Conservation (phyloP, 2,888 invertebrate species). For the Phalera bucephala region DNA sequence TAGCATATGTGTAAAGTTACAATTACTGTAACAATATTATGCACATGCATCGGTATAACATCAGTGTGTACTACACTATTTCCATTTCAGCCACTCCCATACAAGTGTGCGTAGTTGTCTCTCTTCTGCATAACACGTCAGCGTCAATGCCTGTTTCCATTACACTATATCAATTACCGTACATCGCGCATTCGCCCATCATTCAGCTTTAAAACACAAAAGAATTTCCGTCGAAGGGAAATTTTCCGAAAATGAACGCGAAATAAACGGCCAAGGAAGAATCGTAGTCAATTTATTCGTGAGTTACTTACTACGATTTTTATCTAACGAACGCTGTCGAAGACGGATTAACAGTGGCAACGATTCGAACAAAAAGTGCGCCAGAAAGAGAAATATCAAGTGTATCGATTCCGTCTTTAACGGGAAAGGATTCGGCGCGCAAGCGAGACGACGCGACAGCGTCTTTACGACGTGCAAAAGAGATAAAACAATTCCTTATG, state of each 20-base stretch:
- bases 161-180: constrained; percentile 77
- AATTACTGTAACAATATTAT: constrained; percentile 60
- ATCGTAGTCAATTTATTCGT: constrained; percentile 67
- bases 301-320: constrained; percentile 68
- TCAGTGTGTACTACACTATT: constrained; percentile 43
- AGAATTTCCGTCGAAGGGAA: constrained; percentile 40
- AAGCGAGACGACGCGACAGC: constrained; percentile 65
- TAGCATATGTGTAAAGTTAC: constrained; percentile 50
- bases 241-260: constrained; percentile 57
- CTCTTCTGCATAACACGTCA: constrained; percentile 72
- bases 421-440: constrained; percentile 61
- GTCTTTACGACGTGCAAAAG: constrained; percentile 79
- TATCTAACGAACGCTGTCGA: constrained; percentile 72
- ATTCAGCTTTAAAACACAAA: constrained; percentile 34
- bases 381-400: constrained; percentile 73
- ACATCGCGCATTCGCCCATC: constrained; percentile 24
- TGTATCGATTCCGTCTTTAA: constrained; percentile 74
- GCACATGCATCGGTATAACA: constrained; percentile 66
- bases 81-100: constrained; percentile 63
- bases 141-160: constrained; percentile 77
- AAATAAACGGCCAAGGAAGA: constrained; percentile 61
- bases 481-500: constrained; percentile 82
- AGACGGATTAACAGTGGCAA: constrained; percentile 76
- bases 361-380: constrained; percentile 66
- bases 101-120: constrained; percentile 56